Evolutionary conservation across 1,140 invertebrate species (phyloP).

Genomic region (Drosophila bocqueti): DNA sequence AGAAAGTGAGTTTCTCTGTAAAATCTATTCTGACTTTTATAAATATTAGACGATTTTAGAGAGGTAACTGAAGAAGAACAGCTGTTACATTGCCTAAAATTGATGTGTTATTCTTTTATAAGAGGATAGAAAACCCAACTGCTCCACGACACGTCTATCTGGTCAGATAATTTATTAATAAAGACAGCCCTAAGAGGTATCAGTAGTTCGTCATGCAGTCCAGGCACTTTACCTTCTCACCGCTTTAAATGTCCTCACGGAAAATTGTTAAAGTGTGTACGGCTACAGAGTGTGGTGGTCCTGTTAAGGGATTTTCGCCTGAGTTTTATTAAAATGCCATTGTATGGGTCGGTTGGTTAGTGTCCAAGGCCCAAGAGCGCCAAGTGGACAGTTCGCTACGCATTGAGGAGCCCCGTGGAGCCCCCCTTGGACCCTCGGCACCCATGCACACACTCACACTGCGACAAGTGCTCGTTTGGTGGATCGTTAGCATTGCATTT

Average conservation of each 20-base stretch:
- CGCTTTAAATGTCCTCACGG: conserved; percentile 51
- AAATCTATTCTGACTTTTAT: background rate
- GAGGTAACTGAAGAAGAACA: background rate
- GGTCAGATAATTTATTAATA: background rate
- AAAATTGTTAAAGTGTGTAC: conserved; percentile 66
- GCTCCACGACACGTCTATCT: background rate
- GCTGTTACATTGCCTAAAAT: background rate
- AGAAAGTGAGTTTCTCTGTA: no score
- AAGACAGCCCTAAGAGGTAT: background rate
- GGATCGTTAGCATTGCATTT: conserved; percentile 63
- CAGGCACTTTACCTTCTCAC: background rate
- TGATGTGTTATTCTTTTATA: background rate
- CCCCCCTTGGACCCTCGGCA: background rate
- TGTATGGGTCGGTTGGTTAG: conserved; percentile 33
- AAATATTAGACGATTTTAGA: background rate
- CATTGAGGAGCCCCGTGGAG: conserved; percentile 10
- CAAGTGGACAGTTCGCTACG: conserved; percentile 65
- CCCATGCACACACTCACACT: conserved; percentile 16
- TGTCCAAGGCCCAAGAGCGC: conserved; percentile 54
- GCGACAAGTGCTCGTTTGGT: conserved; percentile 35
- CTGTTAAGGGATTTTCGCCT: conserved; percentile 67
- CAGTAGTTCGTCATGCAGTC: background rate
- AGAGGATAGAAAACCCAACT: background rate
- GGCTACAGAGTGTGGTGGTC: conserved; percentile 22
- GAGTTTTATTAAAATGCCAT: conserved; percentile 77